Percentiles rank a stretch among this genome's conserved stretches.
phyloP scores from a whole-genome alignment of 2,888 invertebrate genomes.

The Prosapia bicincta region DNA sequence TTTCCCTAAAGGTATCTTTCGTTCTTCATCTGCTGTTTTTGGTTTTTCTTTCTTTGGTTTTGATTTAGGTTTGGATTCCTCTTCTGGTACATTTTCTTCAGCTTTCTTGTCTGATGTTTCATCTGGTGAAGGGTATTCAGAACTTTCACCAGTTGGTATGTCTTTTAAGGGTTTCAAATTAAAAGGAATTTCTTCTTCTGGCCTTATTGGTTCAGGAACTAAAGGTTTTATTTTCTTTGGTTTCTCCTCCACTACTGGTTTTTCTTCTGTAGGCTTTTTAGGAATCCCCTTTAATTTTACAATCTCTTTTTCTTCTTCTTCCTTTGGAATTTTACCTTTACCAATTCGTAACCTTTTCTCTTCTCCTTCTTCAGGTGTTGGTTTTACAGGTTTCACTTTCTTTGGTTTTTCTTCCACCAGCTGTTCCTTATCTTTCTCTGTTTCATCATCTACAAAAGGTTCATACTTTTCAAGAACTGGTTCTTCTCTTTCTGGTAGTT shows the following conservation, averaged over 20 bases:
- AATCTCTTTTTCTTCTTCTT: constrained; percentile 43
- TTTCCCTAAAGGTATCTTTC: constrained; percentile 34
- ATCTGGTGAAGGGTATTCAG: constrained; percentile 32
- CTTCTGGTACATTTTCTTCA: constrained; percentile 46
- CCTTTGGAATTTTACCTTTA: constrained; percentile 50
- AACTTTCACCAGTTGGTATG: constrained; percentile 41
- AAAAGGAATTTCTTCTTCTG: constrained; percentile 32
- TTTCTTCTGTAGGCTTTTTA: constrained; percentile 43
- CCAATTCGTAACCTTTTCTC: constrained; percentile 49
- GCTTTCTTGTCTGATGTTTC: constrained; percentile 30
- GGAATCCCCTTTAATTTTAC: constrained; percentile 50
- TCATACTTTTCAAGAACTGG: constrained; percentile 38
- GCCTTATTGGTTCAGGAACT: constrained; percentile 41
- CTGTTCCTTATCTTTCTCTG: constrained; percentile 31
- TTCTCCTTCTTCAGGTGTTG: constrained; percentile 47
- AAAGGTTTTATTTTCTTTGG: constrained; percentile 38
- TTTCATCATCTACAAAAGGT: constrained; percentile 34
- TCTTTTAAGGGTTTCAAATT: constrained; percentile 37
- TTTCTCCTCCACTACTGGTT: constrained; percentile 43
- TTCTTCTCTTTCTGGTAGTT: constrained; percentile 38
- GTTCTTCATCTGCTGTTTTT: constrained; percentile 30
- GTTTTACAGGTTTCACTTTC: constrained; percentile 44
- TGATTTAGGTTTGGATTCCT: constrained; percentile 40
- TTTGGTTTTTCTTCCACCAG: constrained; percentile 40
- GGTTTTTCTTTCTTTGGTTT: constrained; percentile 34